Evolutionary conservation across 2,113 vertebrate genomes (phyloP), one percentile per base, ranked within the genome.

Genomic region (Mellivora capensis): DNA sequence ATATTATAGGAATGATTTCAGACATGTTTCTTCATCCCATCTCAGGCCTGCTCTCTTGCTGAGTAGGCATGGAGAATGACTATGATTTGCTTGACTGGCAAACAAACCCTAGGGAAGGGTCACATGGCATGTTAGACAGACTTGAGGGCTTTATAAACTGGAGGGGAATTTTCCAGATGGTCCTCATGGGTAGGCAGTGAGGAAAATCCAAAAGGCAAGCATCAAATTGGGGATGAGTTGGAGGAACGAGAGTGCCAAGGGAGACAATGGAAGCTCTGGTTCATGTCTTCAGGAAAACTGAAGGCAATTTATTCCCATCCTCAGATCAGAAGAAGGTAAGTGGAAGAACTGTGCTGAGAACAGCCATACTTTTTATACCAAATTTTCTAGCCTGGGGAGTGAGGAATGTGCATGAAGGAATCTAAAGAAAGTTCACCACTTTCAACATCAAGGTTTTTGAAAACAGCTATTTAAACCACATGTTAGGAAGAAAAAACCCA

Each of bases 71-170:
- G 18, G 62, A 82, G 54, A 80, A 74, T 93, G 74, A 20, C 29
- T 94, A 34, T 8, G 8, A 79, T 93, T 94, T 94, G 62, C 39
- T 47, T 82, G 17, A 93, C 9, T 87, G n/a, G 27, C 52, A 91
- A 93, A 76, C 42, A 88, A 67, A 77, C 61, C n/a, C n/a, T 44
- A 93, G 39, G 81, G 47, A 96, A 94, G 61, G 4, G 72, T 96
- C 71, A 59, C 29, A 85, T 29, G 47, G 17, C 23, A 29, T 54
- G 14, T 67, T 95, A 71, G 47, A 86, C 14, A 93, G 23, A 89
- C 95, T 54, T 29, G 44, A 95, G 25, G 27, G 17, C 34, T 87
- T 95, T 52, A 61, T 81, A 93, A 64, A 47, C 47, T 76, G 5
- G 17, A 72, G 23, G 47, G 18, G 15, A 34, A 7, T 87, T 80